Base-by-base conservation (phyloP, 2,888 invertebrate genomes). In the Saturnia japonica region DNA sequence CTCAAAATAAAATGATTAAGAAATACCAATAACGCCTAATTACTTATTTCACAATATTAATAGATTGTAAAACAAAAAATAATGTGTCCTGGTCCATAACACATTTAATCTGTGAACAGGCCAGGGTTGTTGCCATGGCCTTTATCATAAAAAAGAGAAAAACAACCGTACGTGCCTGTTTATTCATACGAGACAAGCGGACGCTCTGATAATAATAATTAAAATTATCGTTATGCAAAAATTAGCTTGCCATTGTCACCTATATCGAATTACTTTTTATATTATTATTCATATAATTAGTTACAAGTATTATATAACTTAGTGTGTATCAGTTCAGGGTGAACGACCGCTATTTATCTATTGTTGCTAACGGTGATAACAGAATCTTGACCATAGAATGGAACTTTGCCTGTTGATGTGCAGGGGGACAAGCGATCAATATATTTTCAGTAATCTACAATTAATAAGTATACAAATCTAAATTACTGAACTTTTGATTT, bases 201-300 rank as follows among this genome's bases (percentile, higher is more conserved):
- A 12, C 70, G 47, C 19, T 19, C 9, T 4, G 78, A 80, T 82
- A 80, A 76, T 62, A 80, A 76, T 68, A 25, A 60, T 45, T 28
- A 40, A 22, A 71, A 74, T 74, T 77, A 82, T 83, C 77, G n/a
- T n/a, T 45, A 22, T 73, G 77, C 75, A 78, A 80, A 84, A 79
- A 78, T 76, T 73, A 70, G 72, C 68, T 66, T 72, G 76, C 73
- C 75, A 60, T 78, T 76, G 74, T 78, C 72, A 78, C 75, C 75
- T 76, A 78, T 80, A 82, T 82, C 72, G 70, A 75, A 73, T 82
- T 81, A 76, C 80, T 79, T 81, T 82, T 83, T 78, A 76, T 77
- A 72, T 75, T 57, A 75, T 75, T 76, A 75, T 75, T 73, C 72
- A 76, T 74, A 28, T 74, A 28, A 80, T 76, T 74, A 40, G 28